These are phyloP conservation scores for Rhodeus uyekii DNA, from an alignment of 2,797 vertebrate species.

Conservation along the genomic window DNA sequence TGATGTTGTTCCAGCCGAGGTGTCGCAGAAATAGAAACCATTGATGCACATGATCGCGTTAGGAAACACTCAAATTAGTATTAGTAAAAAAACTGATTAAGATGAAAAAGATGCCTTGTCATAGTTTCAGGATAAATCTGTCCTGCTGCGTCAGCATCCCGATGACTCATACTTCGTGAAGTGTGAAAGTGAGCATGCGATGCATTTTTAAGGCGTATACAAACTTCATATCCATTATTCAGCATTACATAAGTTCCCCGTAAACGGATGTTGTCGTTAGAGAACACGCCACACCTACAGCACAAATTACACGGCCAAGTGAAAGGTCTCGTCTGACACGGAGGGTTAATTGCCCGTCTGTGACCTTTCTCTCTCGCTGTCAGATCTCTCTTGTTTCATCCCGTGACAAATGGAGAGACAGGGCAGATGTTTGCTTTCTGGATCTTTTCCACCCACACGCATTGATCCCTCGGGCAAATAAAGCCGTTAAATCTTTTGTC, in stretches of 20 bases:
- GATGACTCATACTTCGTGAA: background rate
- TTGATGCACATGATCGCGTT: background rate
- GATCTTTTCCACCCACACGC: slow-evolving; percentile 3
- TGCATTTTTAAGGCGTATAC: background rate
- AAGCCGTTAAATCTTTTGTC: background rate
- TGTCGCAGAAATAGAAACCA: too few species aligned
- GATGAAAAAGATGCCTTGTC: background rate
- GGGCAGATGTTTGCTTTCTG: slow-evolving; percentile 15
- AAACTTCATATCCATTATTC: background rate
- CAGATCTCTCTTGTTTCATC: slow-evolving; percentile 8
- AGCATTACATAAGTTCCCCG: background rate
- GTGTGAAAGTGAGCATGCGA: background rate
- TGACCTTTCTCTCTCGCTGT: slow-evolving; percentile 51
- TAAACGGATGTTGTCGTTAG: background rate
- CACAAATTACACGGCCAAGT: background rate
- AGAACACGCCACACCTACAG: background rate
- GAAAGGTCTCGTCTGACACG: slow-evolving; percentile 35
- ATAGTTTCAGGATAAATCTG: background rate
- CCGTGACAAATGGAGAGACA: background rate
- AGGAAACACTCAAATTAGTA: too few species aligned
- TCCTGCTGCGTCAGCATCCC: background rate
- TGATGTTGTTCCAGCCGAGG: background rate
- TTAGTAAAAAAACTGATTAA: too few species aligned
- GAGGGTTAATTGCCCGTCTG: slow-evolving; percentile 20
- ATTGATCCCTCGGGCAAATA: background rate